Percentiles rank a stretch among this genome's conserved stretches.
Conservation (phyloP, 1,140 invertebrate species). For the Teleogryllus occipitalis region DNA sequence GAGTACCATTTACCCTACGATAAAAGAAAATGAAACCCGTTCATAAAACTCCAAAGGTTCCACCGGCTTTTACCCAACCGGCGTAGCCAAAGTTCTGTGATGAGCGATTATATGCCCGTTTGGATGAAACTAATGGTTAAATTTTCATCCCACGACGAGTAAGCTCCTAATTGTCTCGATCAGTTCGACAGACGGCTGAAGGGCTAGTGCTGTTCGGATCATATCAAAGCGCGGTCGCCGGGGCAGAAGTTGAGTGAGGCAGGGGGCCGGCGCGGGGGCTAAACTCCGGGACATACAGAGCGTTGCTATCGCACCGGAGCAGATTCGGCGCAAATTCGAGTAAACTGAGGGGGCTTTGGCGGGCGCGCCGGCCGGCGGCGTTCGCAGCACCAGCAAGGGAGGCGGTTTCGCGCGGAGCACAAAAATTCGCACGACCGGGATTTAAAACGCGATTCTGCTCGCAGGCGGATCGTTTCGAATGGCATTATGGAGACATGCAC, state of each 20-base stretch:
- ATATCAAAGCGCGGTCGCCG: neutral
- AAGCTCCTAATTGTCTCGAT: neutral
- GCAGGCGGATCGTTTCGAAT: neutral
- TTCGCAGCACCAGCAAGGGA: neutral
- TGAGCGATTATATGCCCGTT: neutral
- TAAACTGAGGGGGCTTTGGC: neutral
- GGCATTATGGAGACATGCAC: constrained; percentile 3
- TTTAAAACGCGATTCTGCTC: neutral
- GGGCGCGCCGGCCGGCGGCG: too few species aligned
- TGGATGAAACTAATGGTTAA: neutral
- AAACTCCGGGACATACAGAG: neutral
- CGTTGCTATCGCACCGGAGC: neutral
- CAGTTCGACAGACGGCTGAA: neutral
- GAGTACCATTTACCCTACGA: too few species aligned
- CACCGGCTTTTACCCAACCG: too few species aligned
- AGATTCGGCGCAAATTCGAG: neutral
- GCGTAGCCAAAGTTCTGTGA: neutral
- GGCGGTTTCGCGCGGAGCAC: neutral
- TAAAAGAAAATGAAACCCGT: too few species aligned
- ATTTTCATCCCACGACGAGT: neutral
- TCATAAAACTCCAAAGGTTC: too few species aligned
- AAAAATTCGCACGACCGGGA: neutral
- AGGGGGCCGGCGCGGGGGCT: neutral
- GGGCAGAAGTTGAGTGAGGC: neutral
- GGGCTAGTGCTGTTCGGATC: neutral